Base-by-base conservation (phyloP, 2,888 invertebrate genomes). In the Keiferia lycopersicella region DNA sequence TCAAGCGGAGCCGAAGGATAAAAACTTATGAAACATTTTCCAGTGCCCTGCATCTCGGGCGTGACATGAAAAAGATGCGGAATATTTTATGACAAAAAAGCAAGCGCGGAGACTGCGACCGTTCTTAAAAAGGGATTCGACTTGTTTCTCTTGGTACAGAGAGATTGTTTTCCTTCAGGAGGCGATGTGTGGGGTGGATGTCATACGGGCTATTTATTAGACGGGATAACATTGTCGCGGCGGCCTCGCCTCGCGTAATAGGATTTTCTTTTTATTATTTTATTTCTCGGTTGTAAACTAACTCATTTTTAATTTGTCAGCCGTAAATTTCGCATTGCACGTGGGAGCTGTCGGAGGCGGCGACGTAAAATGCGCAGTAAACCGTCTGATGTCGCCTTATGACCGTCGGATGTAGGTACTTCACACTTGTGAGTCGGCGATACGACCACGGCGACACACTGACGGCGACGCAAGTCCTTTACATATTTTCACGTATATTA, bases 301-400 rank as follows among this genome's bases (percentile, higher is more conserved):
- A 84, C 87, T 86, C 83, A 87, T 89, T 89, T 88, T 90, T 89
- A 89, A 91, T 90, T 90, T 90, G 87, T 87, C 83, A 83, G 81
- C 82, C 84, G 81, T 90, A 88, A 89, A 89, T 85, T 86, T 77
- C 77, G 73, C 75, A 78, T 79, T 79, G 84, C 84, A 82, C 79
- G 81, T 83, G 73, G 56, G 56, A 34, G 56, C 56, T 56, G 72
- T 70, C 68, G 67, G 74, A 72, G 76, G 77, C 78, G 76, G 72
- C 71, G 78, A 77, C 82, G 79, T 84, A 81, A 84, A 83, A 79
- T 73, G 73, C 73, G 83, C 79, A 78, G 79, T 88, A 84, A 88
- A 88, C 83, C 79, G 67, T 71, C 71, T 71, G 68, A 75, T 74
- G 82, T 77, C 77, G 73, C 70, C 78, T 79, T 80, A 78, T 77